Evolutionary conservation across 2,113 vertebrate species (phyloP).

Genomic region (Panthera leo): DNA sequence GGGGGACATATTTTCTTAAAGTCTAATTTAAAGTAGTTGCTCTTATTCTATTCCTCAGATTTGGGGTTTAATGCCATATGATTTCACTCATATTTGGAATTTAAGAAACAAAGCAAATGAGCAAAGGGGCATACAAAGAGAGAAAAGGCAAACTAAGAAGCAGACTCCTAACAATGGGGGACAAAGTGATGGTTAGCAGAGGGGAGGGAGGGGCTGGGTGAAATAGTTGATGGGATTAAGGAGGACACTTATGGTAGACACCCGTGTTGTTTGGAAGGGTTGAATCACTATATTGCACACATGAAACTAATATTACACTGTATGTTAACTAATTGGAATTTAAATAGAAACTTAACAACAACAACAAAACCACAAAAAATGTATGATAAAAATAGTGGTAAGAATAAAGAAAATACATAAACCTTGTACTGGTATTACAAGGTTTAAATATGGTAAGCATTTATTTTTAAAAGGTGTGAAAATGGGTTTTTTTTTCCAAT

Average conservation of each 20-base stretch:
- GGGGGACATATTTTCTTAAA: background rate
- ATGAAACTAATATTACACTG: background rate
- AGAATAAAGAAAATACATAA: background rate
- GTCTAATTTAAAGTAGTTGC: background rate
- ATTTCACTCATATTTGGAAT: background rate
- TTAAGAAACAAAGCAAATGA: background rate
- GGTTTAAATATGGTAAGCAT: background rate
- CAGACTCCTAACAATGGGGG: background rate
- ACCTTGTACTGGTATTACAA: background rate
- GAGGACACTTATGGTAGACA: background rate
- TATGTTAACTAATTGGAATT: background rate
- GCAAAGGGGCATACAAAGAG: background rate
- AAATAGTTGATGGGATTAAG: too few species aligned
- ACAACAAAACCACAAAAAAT: background rate
- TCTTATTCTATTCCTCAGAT: background rate
- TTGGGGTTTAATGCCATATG: background rate
- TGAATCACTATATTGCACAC: background rate
- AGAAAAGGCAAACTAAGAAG: background rate
- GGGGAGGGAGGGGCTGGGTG: too few species aligned
- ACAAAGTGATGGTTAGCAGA: background rate
- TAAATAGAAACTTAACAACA: background rate
- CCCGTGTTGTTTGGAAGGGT: accelerated
- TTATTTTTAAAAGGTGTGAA: background rate
- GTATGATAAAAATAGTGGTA: background rate
- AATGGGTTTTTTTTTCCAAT: background rate